Conservation (phyloP, 1,140 invertebrate species). For the Chironomus striatipennis region DNA sequence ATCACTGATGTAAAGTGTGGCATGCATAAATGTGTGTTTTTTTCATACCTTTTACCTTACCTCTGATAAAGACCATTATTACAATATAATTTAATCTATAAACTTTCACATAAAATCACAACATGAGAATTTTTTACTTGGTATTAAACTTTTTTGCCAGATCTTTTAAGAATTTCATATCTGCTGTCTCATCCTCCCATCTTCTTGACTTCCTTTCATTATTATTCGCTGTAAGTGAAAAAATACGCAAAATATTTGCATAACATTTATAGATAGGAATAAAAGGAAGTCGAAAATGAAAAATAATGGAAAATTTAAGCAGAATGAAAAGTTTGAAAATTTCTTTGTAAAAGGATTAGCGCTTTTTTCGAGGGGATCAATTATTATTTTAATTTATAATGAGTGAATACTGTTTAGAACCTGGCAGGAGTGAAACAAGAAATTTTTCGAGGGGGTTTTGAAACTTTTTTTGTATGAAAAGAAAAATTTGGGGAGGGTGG, state of each 20-base stretch:
- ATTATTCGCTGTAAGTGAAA: not conserved
- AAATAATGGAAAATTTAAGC: not conserved
- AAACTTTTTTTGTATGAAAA: too few species aligned
- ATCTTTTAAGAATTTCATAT: not conserved
- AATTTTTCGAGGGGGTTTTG: too few species aligned
- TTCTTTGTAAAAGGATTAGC: not conserved
- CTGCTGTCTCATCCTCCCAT: not conserved
- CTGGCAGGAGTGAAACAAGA: too few species aligned
- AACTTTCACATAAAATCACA: not conserved
- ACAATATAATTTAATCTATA: too few species aligned
- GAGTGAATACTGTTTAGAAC: too few species aligned
- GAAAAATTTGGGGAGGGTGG: too few species aligned
- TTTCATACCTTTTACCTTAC: too few species aligned
- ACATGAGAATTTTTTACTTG: not conserved
- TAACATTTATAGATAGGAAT: conserved; percentile 1
- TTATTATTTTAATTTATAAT: too few species aligned
- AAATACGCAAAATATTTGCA: not conserved
- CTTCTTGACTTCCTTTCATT: not conserved
- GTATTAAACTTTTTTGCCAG: not conserved
- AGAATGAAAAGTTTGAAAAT: not conserved
- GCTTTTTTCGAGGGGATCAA: too few species aligned
- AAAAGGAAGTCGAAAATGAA: not conserved
- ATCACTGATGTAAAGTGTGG: not conserved
- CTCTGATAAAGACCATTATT: too few species aligned
- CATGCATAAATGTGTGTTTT: not conserved